A percentile compares a stretch with the other conserved stretches of the same genome.
Conservation (phyloP, 2,888 invertebrate genomes). For the Drosophila yooni region DNA sequence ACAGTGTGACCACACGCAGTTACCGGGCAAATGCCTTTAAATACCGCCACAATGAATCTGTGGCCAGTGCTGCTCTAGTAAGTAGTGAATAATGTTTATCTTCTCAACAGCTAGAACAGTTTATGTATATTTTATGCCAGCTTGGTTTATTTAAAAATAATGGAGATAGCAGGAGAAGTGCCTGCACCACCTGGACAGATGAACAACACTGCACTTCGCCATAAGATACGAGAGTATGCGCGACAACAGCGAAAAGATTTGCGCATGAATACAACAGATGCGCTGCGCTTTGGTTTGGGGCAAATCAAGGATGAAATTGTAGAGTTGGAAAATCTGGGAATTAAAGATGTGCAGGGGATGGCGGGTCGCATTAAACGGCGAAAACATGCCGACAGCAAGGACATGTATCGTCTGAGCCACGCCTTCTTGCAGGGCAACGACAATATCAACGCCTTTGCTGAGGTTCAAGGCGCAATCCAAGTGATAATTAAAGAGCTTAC, state of each 20-base stretch:
- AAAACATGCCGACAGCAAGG: conserved; percentile 81
- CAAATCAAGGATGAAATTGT: conserved; percentile 76
- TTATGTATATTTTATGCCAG: background rate
- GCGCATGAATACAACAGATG: conserved; percentile 72
- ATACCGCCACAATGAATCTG: background rate
- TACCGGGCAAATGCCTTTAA: background rate
- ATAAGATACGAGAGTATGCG: conserved; percentile 75
- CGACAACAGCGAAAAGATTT: conserved; percentile 68
- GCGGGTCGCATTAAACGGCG: conserved; percentile 82
- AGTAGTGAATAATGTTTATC: background rate
- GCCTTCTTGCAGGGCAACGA: conserved; percentile 81
- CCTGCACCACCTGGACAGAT: background rate
- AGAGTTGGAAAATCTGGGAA: conserved; percentile 76
- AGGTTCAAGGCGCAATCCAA: conserved; percentile 81
- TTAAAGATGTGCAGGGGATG: conserved; percentile 81
- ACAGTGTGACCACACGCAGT: conserved; percentile 25
- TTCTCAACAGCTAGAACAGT: conserved; percentile 5
- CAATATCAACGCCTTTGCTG: conserved; percentile 81
- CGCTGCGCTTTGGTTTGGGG: conserved; percentile 81
- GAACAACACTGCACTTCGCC: conserved; percentile 51
- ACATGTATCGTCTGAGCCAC: conserved; percentile 82
- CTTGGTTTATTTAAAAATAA: conserved; percentile 8
- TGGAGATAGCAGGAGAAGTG: conserved; percentile 5
- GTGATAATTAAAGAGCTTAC: conserved; percentile 83
- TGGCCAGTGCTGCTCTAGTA: conserved; percentile 23